These are phyloP conservation scores for Charanyca ferruginea DNA, from an alignment of 2,888 invertebrate genomes.

Conservation along the genomic window DNA sequence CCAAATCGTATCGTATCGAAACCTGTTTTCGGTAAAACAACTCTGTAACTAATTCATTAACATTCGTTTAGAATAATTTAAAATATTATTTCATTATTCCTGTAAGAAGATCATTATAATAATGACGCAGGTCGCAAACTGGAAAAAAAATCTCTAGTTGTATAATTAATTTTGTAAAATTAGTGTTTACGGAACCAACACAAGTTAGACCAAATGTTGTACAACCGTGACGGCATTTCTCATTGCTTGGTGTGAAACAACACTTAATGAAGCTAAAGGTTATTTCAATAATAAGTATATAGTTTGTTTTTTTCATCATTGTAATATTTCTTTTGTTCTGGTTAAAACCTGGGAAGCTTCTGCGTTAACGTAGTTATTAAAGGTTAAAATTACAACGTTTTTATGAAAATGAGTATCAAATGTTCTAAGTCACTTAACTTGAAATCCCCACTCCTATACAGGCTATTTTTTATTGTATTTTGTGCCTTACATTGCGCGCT, in stretches of 20 bases:
- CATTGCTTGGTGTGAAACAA: background rate
- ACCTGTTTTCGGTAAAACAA: too few relatives aligned
- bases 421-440: too few relatives aligned
- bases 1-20: background rate
- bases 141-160: background rate
- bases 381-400: too few relatives aligned
- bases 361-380: too few relatives aligned
- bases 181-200: background rate
- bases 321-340: too few relatives aligned
- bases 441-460: too few relatives aligned
- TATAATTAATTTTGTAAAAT: background rate
- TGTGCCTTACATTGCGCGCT: too few relatives aligned
- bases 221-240: background rate
- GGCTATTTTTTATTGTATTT: too few relatives aligned
- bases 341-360: too few relatives aligned
- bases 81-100: background rate
- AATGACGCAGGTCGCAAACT: constrained; percentile 1
- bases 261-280: background rate
- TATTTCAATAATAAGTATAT: too few relatives aligned
- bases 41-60: background rate
- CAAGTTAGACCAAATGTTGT: background rate
- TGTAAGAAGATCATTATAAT: background rate
- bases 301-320: background rate
- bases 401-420: too few relatives aligned
- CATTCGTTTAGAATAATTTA: background rate